A percentile compares a stretch with the other conserved stretches of the same genome.
Evolutionary conservation across 2,888 invertebrate species (phyloP).

Genomic region (Drosophila diplacantha): DNA sequence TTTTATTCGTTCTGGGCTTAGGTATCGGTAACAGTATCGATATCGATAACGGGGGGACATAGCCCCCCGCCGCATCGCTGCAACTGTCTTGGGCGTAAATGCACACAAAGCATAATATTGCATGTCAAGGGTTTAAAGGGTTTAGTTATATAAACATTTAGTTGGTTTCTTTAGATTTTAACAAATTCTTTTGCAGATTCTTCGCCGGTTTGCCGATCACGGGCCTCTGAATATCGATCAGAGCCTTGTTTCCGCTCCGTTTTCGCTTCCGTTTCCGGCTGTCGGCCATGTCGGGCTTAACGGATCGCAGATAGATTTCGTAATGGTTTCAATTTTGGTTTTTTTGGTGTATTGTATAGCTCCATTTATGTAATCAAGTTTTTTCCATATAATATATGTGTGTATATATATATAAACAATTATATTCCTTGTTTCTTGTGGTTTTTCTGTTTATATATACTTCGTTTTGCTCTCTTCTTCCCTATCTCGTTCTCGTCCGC

Average conservation of each 20-base stretch:
- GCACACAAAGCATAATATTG: conserved; percentile 68
- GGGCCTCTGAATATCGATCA: conserved; percentile 12
- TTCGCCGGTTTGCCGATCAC: conserved; percentile 16
- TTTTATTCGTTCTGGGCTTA: conserved; percentile 32
- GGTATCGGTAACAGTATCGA: conserved; percentile 35
- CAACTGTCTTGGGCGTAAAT: conserved; percentile 52
- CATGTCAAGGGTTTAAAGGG: conserved; percentile 38
- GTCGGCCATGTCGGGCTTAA: conserved; percentile 10
- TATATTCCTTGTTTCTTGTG: conserved; percentile 59
- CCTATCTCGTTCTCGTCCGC: conserved; percentile 27
- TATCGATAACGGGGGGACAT: conserved; percentile 32
- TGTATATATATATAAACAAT: conserved; percentile 70
- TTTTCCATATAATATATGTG: conserved; percentile 62
- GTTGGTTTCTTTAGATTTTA: conserved; percentile 50
- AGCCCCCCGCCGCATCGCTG: conserved; percentile 35
- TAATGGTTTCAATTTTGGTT: conserved; percentile 37
- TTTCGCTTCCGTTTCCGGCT: conserved; percentile 12
- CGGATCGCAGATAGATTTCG: conserved; percentile 38
- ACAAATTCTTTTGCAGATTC: conserved; percentile 51
- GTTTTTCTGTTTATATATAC: conserved; percentile 39
- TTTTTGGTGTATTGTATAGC: conserved; percentile 60
- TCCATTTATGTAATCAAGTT: conserved; percentile 67
- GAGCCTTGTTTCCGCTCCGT: conserved; percentile 2
- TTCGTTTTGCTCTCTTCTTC: conserved; percentile 3
- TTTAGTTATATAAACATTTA: conserved; percentile 64